Evolutionary conservation across 2,113 vertebrate species (phyloP), one percentile per base, ranked within the genome.

Genomic region (Argyrosomus japonicus): DNA sequence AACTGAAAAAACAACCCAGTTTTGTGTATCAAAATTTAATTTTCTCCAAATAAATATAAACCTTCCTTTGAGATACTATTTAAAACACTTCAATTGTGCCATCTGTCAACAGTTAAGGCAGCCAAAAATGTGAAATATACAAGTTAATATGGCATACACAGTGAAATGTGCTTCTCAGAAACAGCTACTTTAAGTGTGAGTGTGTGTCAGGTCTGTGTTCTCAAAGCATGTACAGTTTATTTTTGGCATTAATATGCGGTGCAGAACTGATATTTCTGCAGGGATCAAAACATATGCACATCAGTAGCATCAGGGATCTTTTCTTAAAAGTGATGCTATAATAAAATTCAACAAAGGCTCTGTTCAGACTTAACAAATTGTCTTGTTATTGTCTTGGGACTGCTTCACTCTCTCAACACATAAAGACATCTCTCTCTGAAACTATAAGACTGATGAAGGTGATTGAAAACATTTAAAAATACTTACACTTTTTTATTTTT

Each of bases 11-110:
- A 48, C 19, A 1, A 5, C 17, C 36, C 19, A 56, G 29, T 67
- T 81, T 45, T 76, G 60, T 81, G 4, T 27, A 56, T 84, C 43
- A 58, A 58, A 79, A 18, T 77, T 68, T 4, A 63, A 62, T 53
- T 67, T 57, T 7, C 51, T 40, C 60, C 4, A 50, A 65, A 58
- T 53, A 47, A 47, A 61, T 51, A 73, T 56, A 29, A 48, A 72
- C 57, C 68, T 74, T 18, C 18, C 27, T 72, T 71, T 75, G 29
- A 75, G 29, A 62, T 45, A 13, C 2, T 17, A 51, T 45, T 53
- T 53, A 23, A 45, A 62, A 79, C 64, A 57, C 50, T 65, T 62
- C 6, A 13, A 9, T 54, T 65, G 40, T 47, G 12, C 75, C 76
- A 83, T 83, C 77, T 83, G 73, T 72, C 13, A 63, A 21, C 47